Percentiles rank a stretch among this genome's conserved stretches.
Conservation (phyloP, 2,888 invertebrate species). For the Stenoptilia bipunctidactyla region DNA sequence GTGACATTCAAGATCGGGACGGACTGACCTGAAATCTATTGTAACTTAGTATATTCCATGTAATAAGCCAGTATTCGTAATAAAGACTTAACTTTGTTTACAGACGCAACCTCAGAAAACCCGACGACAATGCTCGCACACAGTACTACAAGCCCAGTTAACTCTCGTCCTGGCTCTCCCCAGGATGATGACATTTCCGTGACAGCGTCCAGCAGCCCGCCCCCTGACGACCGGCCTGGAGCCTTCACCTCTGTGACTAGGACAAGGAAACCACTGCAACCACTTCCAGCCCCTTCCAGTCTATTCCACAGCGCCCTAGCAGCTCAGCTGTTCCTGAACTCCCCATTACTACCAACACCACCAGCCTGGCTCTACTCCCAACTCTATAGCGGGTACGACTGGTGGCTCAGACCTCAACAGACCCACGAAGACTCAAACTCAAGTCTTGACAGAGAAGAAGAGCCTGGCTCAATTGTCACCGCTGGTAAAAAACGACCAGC, state of each 20-base stretch:
- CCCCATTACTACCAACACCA: conserved; percentile 80
- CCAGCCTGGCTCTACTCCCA: conserved; percentile 85
- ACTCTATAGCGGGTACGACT: conserved; percentile 78
- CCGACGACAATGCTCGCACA: conserved; percentile 71
- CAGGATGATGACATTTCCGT: conserved; percentile 75
- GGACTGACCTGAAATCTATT: too few species aligned
- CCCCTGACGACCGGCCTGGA: conserved; percentile 66
- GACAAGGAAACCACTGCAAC: conserved; percentile 50
- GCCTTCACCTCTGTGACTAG: conserved; percentile 66
- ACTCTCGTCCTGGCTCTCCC: conserved; percentile 71
- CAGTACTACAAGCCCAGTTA: conserved; percentile 79
- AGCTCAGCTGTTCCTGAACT: conserved; percentile 80
- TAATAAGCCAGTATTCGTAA: too few species aligned
- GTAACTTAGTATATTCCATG: too few species aligned
- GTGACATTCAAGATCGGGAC: too few species aligned
- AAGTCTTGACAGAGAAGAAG: conserved; percentile 58
- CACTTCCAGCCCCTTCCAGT: conserved; percentile 56
- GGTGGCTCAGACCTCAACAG: conserved; percentile 73
- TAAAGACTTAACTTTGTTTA: too few species aligned
- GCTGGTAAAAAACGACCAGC: conserved; percentile 63
- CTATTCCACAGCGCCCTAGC: conserved; percentile 67
- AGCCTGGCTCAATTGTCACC: conserved; percentile 43
- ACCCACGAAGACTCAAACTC: conserved; percentile 54
- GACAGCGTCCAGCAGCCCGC: conserved; percentile 69
- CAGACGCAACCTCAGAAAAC: conserved; percentile 53